Evolutionary conservation across 2,113 vertebrate genomes (phyloP).

Genomic region (Lycaon pictus): DNA sequence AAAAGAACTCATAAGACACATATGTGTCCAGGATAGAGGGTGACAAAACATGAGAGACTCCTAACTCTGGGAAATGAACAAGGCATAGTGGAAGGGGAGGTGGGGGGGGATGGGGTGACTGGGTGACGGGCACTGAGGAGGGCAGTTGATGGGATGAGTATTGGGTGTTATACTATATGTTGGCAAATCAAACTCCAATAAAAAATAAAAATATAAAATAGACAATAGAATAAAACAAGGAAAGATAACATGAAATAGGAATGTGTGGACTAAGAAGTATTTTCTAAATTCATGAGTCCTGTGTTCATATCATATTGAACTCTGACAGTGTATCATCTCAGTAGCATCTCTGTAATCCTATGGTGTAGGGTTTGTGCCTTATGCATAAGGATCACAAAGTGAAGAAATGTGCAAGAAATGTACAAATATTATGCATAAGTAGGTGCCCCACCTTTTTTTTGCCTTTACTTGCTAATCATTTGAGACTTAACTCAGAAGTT

Average conservation of each 20-base stretch:
- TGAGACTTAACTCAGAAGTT: not conserved
- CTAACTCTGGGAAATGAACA: no score
- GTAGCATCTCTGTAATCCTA: not conserved
- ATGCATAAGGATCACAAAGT: no score
- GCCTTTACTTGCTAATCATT: not conserved
- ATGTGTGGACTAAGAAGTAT: not conserved
- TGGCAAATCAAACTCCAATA: no score
- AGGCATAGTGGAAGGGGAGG: no score
- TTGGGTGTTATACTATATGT: no score
- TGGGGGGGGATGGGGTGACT: no score
- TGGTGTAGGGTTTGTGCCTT: not conserved
- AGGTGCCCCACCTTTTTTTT: not conserved
- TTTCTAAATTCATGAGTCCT: not conserved
- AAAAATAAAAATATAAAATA: no score
- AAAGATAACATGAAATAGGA: not conserved
- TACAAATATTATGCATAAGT: not conserved
- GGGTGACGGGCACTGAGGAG: no score
- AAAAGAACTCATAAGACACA: not conserved
- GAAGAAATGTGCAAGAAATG: no score
- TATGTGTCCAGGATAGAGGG: not conserved
- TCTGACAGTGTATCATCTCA: not conserved
- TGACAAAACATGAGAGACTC: no score
- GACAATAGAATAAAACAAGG: no score
- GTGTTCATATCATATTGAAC: not conserved
- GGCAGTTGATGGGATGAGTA: no score